Percentiles rank a stretch among this genome's conserved stretches.
Conservation (phyloP, 2,797 vertebrate genomes). For the Myiotriccus ornatus region DNA sequence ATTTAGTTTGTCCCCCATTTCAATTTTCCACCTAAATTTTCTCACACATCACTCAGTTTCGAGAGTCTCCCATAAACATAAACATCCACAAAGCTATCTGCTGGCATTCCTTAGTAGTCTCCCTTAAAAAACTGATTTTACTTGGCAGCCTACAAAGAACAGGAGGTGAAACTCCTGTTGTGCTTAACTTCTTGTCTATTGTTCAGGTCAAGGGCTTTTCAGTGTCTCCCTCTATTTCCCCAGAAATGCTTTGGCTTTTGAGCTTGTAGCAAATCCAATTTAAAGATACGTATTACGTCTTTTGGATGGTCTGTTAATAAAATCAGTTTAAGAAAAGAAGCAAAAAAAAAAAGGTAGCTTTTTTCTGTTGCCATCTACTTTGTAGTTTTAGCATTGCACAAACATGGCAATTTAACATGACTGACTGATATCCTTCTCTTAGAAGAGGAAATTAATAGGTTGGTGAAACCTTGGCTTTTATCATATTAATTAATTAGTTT, state of each 20-base stretch:
- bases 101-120: background rate
- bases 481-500: background rate
- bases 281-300: background rate
- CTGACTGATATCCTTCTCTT: accelerated
- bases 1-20: background rate
- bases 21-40: background rate
- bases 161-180: background rate
- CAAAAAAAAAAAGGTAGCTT: background rate
- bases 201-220: background rate
- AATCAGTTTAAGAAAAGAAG: background rate
- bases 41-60: background rate
- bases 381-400: background rate
- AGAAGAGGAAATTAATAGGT: background rate
- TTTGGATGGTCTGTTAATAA: background rate
- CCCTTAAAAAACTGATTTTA: background rate
- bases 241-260: background rate
- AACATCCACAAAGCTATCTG: background rate
- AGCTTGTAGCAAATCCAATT: background rate
- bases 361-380: background rate
- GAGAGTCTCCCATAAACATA: background rate
- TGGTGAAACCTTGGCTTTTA: background rate
- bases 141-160: background rate
- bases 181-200: background rate
- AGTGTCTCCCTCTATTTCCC: background rate
- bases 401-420: background rate